phyloP scores from a whole-genome alignment of 2,113 vertebrate genomes.

The Aplodontia rufa region DNA sequence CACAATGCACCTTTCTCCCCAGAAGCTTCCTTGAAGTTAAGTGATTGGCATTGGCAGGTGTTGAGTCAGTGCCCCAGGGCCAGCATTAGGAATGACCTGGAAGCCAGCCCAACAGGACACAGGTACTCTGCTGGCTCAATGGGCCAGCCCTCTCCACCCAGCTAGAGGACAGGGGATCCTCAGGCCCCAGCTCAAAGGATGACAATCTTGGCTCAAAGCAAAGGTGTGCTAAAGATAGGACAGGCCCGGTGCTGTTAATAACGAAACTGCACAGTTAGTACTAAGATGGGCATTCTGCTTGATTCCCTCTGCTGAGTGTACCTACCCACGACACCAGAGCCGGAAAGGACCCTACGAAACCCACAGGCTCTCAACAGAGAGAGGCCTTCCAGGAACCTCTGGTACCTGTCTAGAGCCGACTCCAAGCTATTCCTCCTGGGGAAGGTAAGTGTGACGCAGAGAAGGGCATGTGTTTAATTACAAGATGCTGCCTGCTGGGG shows the following conservation, averaged over 20 bases:
- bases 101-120: not conserved
- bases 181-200: not conserved
- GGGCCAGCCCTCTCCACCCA: not conserved
- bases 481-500: not conserved
- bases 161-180: not conserved
- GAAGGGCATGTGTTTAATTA: not conserved
- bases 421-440: not conserved
- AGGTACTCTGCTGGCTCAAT: not conserved
- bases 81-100: not conserved
- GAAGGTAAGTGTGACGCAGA: not conserved
- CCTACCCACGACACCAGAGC: not conserved
- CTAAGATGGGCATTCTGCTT: not conserved
- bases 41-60: not conserved
- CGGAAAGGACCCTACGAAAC: not conserved
- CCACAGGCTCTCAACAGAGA: not conserved
- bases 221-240: not conserved
- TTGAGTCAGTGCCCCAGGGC: not conserved
- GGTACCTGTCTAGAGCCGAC: not conserved
- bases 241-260: not conserved
- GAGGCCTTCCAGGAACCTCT: not conserved
- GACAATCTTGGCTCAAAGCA: not conserved
- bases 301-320: not conserved
- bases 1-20: fast-evolving
- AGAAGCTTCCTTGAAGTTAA: not conserved
- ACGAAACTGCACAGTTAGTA: fast-evolving